A percentile compares a stretch with the other conserved stretches of the same genome.
phyloP scores from a whole-genome alignment of 2,797 vertebrate species.

The Anisognathus igniventris region DNA sequence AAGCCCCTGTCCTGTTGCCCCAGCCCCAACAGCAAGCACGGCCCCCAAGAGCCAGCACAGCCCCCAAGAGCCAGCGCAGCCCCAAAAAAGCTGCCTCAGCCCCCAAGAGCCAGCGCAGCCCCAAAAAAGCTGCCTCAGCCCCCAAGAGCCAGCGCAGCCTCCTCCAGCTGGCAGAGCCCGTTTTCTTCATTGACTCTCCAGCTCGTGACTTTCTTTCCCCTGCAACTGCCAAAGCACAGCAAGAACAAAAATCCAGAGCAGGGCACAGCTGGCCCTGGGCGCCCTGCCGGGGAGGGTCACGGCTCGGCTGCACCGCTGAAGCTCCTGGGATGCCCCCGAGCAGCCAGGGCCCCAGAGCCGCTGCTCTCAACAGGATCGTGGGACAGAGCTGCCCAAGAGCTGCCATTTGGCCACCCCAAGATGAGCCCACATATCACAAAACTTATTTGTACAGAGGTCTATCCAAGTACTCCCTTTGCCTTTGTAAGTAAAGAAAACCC shows the following conservation, averaged over 20 bases:
- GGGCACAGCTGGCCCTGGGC: accelerated
- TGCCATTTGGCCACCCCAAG: accelerated
- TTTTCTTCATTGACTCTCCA: background rate
- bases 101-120: no score
- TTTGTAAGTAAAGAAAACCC: background rate
- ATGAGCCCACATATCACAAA: background rate
- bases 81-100: no score
- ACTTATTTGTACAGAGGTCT: background rate
- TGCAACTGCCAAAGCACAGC: background rate
- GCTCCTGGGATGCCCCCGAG: accelerated
- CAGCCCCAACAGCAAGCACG: background rate
- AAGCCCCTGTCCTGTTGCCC: accelerated
- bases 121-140: no score
- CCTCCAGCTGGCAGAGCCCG: background rate
- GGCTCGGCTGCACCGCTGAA: accelerated
- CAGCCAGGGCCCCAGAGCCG: background rate
- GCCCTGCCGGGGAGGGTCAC: background rate
- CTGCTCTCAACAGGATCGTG: accelerated
- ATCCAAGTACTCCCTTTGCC: background rate
- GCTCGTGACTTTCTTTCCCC: background rate
- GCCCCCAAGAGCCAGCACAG: background rate
- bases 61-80: no score
- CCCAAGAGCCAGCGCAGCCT: no score
- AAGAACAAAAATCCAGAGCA: background rate
- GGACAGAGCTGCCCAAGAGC: background rate